These are phyloP conservation scores for Ciconia stormi DNA, from an alignment of 2,113 vertebrate genomes.

Conservation along the genomic window DNA sequence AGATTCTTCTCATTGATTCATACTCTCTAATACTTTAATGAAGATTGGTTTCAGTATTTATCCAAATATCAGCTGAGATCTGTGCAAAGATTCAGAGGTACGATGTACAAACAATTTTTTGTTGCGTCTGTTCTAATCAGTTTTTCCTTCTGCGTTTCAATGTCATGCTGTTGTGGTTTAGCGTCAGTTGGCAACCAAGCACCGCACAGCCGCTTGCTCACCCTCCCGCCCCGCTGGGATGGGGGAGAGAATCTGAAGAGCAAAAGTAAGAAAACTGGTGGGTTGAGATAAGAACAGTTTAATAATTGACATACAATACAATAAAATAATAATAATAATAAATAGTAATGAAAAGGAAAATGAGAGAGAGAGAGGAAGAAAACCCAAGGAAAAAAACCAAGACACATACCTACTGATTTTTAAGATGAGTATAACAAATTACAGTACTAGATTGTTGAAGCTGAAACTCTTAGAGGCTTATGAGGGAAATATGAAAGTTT, in stretches of 20 bases:
- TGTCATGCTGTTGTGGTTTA: neutral
- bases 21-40: neutral
- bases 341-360: no score
- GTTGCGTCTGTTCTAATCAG: neutral
- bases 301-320: no score
- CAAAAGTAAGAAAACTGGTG: no score
- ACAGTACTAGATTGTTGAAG: neutral
- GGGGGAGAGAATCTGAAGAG: no score
- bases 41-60: neutral
- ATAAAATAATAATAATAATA: no score
- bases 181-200: no score
- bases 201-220: no score
- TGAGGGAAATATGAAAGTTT: neutral
- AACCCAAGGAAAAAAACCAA: no score
- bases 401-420: neutral
- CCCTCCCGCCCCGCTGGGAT: no score
- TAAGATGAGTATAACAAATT: neutral
- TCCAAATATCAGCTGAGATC: neutral
- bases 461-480: neutral
- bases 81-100: neutral
- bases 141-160: neutral
- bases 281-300: no score
- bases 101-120: fast-evolving
- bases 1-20: neutral
- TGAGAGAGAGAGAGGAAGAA: no score